A percentile compares a stretch with the other conserved stretches of the same genome.
phyloP scores from a whole-genome alignment of 2,888 invertebrate species.

The Andrena chrysosceles region DNA sequence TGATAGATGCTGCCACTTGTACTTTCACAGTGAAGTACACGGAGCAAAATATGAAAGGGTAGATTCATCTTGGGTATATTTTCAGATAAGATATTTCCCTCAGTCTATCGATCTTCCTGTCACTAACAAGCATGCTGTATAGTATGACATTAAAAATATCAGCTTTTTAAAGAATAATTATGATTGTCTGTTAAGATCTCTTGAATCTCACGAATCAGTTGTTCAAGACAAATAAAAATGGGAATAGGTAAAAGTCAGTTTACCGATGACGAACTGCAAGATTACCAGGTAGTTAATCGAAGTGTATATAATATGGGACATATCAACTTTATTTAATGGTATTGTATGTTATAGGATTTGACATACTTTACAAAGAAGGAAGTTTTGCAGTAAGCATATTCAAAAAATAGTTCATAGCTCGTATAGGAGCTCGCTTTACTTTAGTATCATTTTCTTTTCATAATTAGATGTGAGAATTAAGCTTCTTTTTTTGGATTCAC shows the following conservation, averaged over 20 bases:
- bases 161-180: not conserved
- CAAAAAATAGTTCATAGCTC: slow-evolving; percentile 8
- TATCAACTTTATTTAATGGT: slow-evolving; percentile 20
- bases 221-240: slow-evolving; percentile 85
- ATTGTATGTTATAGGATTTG: slow-evolving; percentile 90
- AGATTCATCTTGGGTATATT: slow-evolving; percentile 5
- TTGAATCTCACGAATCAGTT: not conserved
- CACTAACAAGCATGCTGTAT: slow-evolving; percentile 3
- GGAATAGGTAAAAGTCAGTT: slow-evolving; percentile 94
- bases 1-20: not conserved
- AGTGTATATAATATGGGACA: not conserved
- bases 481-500: not conserved
- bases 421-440: too few species aligned
- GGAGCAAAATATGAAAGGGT: not conserved
- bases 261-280: slow-evolving; percentile 94
- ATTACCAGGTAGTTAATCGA: slow-evolving; percentile 90
- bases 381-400: slow-evolving; percentile 92
- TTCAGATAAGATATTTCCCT: slow-evolving; percentile 25
- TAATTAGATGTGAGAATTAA: not conserved
- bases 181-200: not conserved
- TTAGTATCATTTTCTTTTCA: slow-evolving; percentile 20
- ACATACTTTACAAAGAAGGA: slow-evolving; percentile 97
- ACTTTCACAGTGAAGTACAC: not conserved
- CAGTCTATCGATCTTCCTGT: slow-evolving; percentile 31
- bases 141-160: not conserved